These are phyloP conservation scores for Pelusios castaneus DNA, from an alignment of 2,113 vertebrate genomes.

Conservation along the genomic window DNA sequence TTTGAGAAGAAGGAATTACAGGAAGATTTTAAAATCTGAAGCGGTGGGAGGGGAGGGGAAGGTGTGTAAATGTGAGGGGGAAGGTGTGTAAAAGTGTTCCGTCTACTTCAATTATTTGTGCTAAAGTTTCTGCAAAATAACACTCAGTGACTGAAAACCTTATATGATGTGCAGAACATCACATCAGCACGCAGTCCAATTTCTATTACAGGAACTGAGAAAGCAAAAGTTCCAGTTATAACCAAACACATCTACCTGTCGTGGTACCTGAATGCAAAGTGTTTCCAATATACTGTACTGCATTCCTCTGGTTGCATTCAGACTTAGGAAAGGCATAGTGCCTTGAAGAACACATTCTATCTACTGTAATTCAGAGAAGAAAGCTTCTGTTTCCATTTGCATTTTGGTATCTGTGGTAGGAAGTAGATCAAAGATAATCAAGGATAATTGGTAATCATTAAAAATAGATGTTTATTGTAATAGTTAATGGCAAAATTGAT, in stretches of 20 bases:
- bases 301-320: not conserved
- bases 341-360: not conserved
- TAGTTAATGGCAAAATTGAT: not conserved
- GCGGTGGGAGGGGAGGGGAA: not conserved
- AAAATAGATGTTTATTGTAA: not conserved
- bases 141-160: not conserved
- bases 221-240: not conserved
- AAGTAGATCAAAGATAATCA: not conserved
- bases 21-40: too few species aligned
- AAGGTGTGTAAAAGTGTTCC: not conserved
- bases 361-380: not conserved
- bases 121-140: not conserved
- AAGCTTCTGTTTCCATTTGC: not conserved
- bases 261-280: not conserved
- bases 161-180: not conserved
- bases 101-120: not conserved
- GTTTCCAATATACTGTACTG: not conserved
- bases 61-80: not conserved
- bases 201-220: not conserved
- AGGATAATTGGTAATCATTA: not conserved
- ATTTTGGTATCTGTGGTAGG: not conserved
- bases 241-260: rapidly evolving
- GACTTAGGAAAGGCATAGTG: not conserved
- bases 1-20: constrained; percentile 26
- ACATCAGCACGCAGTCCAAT: not conserved